These are phyloP conservation scores for Cataglyphis rosenhaueri DNA, from an alignment of 2,888 invertebrate genomes.

Conservation along the genomic window DNA sequence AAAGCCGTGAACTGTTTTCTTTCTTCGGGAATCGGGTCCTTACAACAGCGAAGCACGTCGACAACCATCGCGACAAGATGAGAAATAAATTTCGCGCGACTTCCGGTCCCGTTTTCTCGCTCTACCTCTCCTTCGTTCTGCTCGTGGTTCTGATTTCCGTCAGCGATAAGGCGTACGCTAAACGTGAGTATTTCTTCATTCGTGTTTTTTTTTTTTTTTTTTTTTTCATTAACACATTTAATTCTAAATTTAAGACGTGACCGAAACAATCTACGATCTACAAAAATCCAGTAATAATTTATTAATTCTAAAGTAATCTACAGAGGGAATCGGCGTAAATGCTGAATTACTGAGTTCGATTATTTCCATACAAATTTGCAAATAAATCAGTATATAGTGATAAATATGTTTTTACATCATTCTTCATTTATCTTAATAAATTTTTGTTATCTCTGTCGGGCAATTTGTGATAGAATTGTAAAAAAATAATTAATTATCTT, in stretches of 20 bases:
- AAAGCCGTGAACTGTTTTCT: background rate
- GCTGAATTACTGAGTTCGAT: background rate
- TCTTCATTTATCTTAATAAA: background rate
- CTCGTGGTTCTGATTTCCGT: conserved; percentile 71
- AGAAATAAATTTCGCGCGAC: conserved; percentile 50
- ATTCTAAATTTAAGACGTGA: background rate
- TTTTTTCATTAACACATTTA: background rate
- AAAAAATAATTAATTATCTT: background rate
- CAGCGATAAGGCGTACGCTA: conserved; percentile 73
- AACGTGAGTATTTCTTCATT: conserved; percentile 74
- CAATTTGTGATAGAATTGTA: background rate
- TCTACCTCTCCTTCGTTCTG: conserved; percentile 49
- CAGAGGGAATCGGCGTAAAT: background rate
- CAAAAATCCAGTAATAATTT: background rate
- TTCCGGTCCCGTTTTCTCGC: conserved; percentile 60
- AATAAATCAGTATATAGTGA: background rate
- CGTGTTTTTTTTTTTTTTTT: background rate
- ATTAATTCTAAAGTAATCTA: background rate
- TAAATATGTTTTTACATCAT: conserved; percentile 2
- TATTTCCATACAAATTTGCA: background rate
- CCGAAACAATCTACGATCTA: too few relatives aligned
- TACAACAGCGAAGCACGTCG: background rate
- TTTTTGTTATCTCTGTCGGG: background rate
- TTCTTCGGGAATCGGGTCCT: background rate
- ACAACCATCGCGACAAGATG: conserved; percentile 43